These are phyloP conservation scores for Rhadina sibilatrix DNA, from an alignment of 2,113 vertebrate genomes.

Conservation along the genomic window DNA sequence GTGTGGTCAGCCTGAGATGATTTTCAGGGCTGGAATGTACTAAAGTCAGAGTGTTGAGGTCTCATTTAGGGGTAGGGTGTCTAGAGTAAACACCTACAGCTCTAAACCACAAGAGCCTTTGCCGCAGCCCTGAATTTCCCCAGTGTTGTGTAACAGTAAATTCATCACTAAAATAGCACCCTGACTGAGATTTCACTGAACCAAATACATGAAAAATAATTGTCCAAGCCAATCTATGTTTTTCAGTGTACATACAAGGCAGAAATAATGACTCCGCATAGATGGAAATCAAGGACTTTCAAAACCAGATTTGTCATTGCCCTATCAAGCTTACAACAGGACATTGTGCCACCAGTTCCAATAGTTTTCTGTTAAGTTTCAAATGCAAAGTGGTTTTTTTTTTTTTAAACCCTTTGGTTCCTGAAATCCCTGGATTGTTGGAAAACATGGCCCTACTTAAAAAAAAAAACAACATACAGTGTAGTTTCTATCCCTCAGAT, in stretches of 20 bases:
- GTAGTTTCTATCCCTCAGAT: not conserved
- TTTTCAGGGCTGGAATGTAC: not conserved
- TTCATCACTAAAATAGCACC: not conserved
- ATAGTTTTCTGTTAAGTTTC: not conserved
- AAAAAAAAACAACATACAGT: fast-evolving
- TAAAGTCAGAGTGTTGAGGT: not conserved
- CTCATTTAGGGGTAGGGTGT: not conserved
- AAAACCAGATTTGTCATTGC: not conserved
- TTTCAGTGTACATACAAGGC: not conserved
- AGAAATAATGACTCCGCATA: not conserved
- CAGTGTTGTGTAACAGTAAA: not conserved
- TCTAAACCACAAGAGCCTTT: not conserved
- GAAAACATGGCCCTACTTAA: not conserved
- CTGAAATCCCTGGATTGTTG: not conserved
- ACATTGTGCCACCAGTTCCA: not conserved
- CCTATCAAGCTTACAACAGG: not conserved
- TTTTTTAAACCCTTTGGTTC: not conserved
- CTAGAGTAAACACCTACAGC: not conserved
- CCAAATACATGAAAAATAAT: not conserved
- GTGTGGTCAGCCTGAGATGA: not conserved
- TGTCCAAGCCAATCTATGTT: not conserved
- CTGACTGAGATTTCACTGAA: not conserved
- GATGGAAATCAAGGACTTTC: not conserved
- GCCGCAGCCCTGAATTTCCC: not conserved
- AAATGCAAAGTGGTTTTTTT: not conserved